Conservation (phyloP, 1,140 invertebrate genomes). For the Elymnias hypermnestra region DNA sequence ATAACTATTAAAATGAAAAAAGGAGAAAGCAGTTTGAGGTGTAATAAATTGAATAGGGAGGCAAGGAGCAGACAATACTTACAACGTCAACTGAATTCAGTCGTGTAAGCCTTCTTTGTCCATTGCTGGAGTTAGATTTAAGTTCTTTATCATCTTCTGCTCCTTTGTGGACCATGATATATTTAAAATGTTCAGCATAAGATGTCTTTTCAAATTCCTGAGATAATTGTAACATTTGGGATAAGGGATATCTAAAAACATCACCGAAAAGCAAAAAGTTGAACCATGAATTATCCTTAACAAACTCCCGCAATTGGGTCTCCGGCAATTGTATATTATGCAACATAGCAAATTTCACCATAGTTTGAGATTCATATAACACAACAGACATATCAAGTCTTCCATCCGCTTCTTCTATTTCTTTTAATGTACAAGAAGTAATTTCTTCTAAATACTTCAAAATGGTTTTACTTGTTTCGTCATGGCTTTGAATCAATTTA, state of each 20-base stretch:
- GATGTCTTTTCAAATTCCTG: slow-evolving; percentile 71
- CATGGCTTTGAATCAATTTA: slow-evolving; percentile 58
- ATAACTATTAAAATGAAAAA: too few relatives aligned
- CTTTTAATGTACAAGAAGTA: slow-evolving; percentile 35
- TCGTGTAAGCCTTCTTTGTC: slow-evolving; percentile 51
- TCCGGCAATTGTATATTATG: slow-evolving; percentile 77
- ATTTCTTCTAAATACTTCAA: slow-evolving; percentile 67
- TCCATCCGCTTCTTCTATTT: slow-evolving; percentile 54
- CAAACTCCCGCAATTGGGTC: slow-evolving; percentile 74
- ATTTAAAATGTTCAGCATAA: slow-evolving; percentile 75
- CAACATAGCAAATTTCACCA: slow-evolving; percentile 77
- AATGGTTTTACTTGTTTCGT: slow-evolving; percentile 54
- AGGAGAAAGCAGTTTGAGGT: too few relatives aligned
- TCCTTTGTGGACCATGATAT: slow-evolving; percentile 71
- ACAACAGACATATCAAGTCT: slow-evolving; percentile 60
- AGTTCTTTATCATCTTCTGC: slow-evolving; percentile 59
- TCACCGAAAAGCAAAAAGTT: slow-evolving; percentile 80
- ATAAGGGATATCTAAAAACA: slow-evolving; percentile 78
- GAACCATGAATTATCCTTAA: slow-evolving; percentile 78
- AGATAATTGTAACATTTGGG: slow-evolving; percentile 75
- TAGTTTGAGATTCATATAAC: slow-evolving; percentile 76
- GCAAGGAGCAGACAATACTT: too few relatives aligned
- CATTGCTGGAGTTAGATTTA: slow-evolving; percentile 56
- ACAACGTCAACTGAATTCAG: slow-evolving; percentile 60
- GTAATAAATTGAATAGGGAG: too few relatives aligned